These are phyloP conservation scores for Nasonia longicornis DNA, from an alignment of 1,140 invertebrate species.

Conservation along the genomic window DNA sequence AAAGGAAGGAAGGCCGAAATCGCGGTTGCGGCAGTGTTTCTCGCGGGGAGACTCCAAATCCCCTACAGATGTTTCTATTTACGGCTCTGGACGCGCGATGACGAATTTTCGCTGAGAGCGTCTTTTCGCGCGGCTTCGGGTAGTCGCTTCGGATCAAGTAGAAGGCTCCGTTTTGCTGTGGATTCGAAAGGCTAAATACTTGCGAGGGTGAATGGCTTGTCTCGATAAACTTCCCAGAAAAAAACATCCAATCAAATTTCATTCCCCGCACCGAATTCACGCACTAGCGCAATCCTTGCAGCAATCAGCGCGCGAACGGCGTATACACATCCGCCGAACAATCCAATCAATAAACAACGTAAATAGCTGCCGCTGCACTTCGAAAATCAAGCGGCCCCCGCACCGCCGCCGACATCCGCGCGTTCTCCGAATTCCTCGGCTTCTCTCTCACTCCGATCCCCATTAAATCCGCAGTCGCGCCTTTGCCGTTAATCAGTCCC, in stretches of 20 bases:
- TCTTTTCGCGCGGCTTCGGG: background rate
- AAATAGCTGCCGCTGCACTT: background rate
- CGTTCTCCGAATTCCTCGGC: conserved; percentile 5
- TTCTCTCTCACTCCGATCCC: background rate
- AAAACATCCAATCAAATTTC: background rate
- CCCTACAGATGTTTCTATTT: conserved; percentile 43
- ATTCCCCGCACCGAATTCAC: background rate
- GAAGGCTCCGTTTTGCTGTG: too few relatives aligned
- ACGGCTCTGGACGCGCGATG: background rate
- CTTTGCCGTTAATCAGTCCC: background rate
- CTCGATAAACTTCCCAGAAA: too few relatives aligned
- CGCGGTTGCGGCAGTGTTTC: conserved; percentile 2
- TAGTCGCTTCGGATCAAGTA: background rate
- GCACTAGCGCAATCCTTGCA: background rate
- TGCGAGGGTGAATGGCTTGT: too few relatives aligned
- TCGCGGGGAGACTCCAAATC: conserved; percentile 13
- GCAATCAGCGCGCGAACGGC: background rate
- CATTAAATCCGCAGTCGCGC: background rate
- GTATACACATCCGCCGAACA: background rate
- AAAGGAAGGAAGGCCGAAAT: conserved; percentile 23
- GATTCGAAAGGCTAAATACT: too few relatives aligned
- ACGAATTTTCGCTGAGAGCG: background rate
- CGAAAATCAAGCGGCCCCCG: background rate
- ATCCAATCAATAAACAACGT: conserved; percentile 11
- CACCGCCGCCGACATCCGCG: background rate